Base-by-base conservation (phyloP, 1,140 invertebrate species). In the Episyrphus balteatus region DNA sequence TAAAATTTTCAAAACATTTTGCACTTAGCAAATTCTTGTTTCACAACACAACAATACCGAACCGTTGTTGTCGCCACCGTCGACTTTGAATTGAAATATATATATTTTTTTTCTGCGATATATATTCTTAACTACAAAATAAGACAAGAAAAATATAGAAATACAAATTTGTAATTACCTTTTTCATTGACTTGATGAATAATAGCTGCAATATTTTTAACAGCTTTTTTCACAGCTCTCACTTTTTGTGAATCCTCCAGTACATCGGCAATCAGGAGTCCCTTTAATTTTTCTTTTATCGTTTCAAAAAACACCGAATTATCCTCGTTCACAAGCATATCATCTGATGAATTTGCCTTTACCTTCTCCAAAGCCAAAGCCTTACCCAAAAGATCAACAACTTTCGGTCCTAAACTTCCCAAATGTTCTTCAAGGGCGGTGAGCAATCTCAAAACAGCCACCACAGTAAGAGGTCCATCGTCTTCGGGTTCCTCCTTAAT, bases 281-380 rank as follows among this genome's bases (percentile, higher is more conserved):
- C 87, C 67, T 86, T 87, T 12, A 91, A 68, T 62, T 88, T 89
- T 59, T 90, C 86, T 60, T 88, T 88, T 0, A 82, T 80, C 0
- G 85, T 88, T 69, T 89, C 87, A 44, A 91, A 78, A 37, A 88
- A 70, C 0, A 86, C 81, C 55, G 77, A 78, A 42, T 83, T 79
- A 32, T 80, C 73, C 19, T 85, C 80, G 51, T 83, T 79, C 26
- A 78, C 72, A 0, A 89, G 58, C 3, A 89, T 54, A 43, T 81
- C 76, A 45, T 86, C 84, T 0, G 84, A 83, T 5, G 83, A 82
- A 62, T 85, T 85, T 1, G 82, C 73, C 51, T 72, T 69, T 0
- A 62, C 47, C 49, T 87, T 66, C 55, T 90, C 86, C 68, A 88
- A 76, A 14, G 81, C 80, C 11, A 91, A 60, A 0, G 84, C 85